phyloP scores from a whole-genome alignment of 2,888 invertebrate species.

The Acanthococcus lagerstroemiae region DNA sequence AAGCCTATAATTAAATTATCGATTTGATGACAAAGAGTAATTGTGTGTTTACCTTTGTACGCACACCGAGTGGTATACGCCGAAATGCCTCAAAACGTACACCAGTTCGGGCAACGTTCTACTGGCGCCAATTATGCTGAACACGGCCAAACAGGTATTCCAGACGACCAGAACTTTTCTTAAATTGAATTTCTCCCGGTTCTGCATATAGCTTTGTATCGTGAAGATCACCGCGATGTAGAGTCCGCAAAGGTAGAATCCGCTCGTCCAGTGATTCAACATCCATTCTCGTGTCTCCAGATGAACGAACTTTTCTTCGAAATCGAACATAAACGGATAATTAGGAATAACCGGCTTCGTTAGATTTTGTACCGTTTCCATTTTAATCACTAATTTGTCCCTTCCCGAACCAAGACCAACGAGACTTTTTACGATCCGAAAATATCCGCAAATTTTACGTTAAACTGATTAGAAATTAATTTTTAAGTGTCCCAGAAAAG shows the following conservation, averaged over 20 bases:
- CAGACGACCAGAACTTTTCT: conserved; percentile 77
- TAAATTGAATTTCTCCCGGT: conserved; percentile 79
- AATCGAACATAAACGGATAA: conserved; percentile 88
- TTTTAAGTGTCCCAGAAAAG: too few species aligned
- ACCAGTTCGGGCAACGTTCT: conserved; percentile 89
- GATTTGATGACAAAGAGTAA: background rate
- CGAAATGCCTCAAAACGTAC: conserved; percentile 77
- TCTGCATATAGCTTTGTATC: conserved; percentile 88
- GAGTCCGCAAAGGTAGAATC: conserved; percentile 76
- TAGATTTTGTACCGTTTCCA: conserved; percentile 7
- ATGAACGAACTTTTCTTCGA: conserved; percentile 89
- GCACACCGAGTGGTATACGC: conserved; percentile 92
- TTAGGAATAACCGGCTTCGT: conserved; percentile 47
- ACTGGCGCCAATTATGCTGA: conserved; percentile 88
- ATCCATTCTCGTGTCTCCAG: conserved; percentile 85
- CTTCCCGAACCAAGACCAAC: too few species aligned
- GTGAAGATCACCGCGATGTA: conserved; percentile 92
- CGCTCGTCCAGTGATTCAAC: conserved; percentile 90
- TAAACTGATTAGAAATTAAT: too few species aligned
- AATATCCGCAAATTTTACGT: too few species aligned
- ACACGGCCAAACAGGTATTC: conserved; percentile 85
- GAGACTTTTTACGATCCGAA: too few species aligned
- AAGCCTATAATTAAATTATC: background rate
- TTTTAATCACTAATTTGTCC: too few species aligned
- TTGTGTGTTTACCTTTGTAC: conserved; percentile 61